Evolutionary conservation across 2,797 vertebrate genomes (phyloP).

Genomic region (Threskiornis aethiopicus): DNA sequence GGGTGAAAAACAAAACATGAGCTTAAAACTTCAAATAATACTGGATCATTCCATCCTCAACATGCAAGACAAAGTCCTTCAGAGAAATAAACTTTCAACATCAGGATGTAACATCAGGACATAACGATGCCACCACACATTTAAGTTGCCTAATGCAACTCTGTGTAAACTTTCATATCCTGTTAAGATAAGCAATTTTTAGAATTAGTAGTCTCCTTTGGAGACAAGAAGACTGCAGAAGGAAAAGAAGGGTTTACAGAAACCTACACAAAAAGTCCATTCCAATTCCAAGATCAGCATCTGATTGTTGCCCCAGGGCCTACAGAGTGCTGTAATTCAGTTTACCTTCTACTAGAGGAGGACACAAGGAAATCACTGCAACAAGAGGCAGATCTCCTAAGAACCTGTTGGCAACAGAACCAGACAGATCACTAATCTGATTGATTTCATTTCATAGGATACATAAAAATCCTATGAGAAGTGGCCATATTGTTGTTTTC

Average conservation of each 20-base stretch:
- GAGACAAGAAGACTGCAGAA: not conserved
- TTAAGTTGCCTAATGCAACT: not conserved
- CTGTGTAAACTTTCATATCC: not conserved
- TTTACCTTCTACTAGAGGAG: not conserved
- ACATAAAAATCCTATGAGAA: not conserved
- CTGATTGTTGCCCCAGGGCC: not conserved
- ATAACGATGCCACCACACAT: not conserved
- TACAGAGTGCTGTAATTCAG: not conserved
- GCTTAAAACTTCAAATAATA: not conserved
- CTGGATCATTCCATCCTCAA: not conserved
- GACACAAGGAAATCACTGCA: not conserved
- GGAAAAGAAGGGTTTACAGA: not conserved
- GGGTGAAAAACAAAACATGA: not conserved
- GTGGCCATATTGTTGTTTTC: not conserved
- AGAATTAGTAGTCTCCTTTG: not conserved
- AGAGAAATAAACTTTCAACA: not conserved
- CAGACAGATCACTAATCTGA: not conserved
- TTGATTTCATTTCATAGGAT: not conserved
- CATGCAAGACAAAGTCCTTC: not conserved
- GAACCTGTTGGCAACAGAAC: not conserved
- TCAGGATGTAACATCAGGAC: not conserved
- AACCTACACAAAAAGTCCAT: not conserved
- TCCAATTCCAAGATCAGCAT: not conserved
- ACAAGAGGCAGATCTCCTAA: not conserved
- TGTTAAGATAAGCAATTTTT: not conserved